A percentile compares a stretch with the other conserved stretches of the same genome.
phyloP scores from a whole-genome alignment of 2,113 vertebrate genomes.

The Hyla sarda region DNA sequence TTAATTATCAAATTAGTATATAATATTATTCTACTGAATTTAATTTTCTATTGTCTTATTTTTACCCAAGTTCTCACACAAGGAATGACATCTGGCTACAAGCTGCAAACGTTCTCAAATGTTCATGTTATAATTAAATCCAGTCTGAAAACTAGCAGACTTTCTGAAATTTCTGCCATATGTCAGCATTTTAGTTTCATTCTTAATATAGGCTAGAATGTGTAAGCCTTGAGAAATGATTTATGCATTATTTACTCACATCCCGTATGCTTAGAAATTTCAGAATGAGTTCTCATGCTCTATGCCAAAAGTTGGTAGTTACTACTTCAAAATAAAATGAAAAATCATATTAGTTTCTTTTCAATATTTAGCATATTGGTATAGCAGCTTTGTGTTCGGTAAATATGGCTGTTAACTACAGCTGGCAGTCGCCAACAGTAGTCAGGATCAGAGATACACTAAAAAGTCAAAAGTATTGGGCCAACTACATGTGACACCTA shows the following conservation, averaged over 20 bases:
- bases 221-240: conserved; percentile 45
- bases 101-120: neutral
- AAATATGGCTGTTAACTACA: too few species aligned
- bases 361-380: too few species aligned
- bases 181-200: conserved; percentile 53
- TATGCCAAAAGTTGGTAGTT: conserved; percentile 31
- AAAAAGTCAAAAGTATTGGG: too few species aligned
- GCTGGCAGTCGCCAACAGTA: too few species aligned
- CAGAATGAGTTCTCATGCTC: conserved; percentile 47
- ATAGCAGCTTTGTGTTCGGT: too few species aligned
- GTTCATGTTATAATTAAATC: conserved; percentile 33
- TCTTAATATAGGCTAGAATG: conserved; percentile 26
- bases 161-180: conserved; percentile 21
- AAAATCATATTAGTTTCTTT: too few species aligned
- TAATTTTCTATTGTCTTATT: neutral
- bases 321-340: too few species aligned
- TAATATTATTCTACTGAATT: neutral
- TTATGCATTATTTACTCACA: conserved; percentile 35
- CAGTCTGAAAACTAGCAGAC: conserved; percentile 28
- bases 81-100: conserved; percentile 14
- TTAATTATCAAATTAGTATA: neutral
- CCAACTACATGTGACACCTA: too few species aligned
- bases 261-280: conserved; percentile 20
- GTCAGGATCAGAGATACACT: too few species aligned
- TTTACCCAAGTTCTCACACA: conserved; percentile 17